Conservation (phyloP, 2,888 invertebrate species). For the Eupithecia subumbrata region DNA sequence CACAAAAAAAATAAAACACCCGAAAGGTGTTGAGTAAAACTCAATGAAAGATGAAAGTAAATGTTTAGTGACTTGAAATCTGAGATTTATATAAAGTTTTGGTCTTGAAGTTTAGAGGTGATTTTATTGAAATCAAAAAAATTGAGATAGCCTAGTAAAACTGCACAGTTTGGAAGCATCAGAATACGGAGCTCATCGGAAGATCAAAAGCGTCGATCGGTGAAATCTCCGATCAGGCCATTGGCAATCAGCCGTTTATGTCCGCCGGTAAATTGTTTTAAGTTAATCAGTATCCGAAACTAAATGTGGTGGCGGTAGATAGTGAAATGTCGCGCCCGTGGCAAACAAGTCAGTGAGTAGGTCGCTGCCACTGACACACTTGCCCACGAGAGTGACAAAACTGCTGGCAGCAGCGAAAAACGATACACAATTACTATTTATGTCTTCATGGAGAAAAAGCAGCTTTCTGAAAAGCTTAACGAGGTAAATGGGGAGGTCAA, state of each 20-base stretch:
- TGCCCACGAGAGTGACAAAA: slow-evolving; percentile 70
- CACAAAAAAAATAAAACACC: slow-evolving; percentile 26
- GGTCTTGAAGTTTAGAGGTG: background rate
- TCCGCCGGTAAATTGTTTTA: slow-evolving; percentile 10
- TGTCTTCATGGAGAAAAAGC: slow-evolving; percentile 40
- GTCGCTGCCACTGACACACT: slow-evolving; percentile 70
- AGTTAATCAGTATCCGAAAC: slow-evolving; percentile 46
- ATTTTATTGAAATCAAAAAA: background rate
- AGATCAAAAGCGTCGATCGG: background rate
- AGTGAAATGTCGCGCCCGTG: slow-evolving; percentile 68
- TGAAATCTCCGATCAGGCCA: background rate
- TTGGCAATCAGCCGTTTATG: background rate
- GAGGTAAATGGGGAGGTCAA: slow-evolving; percentile 24
- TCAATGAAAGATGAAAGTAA: slow-evolving; percentile 19
- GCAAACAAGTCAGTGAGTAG: slow-evolving; percentile 70
- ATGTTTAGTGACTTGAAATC: slow-evolving; percentile 10
- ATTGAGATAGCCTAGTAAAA: background rate
- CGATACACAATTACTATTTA: slow-evolving; percentile 50
- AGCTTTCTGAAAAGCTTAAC: slow-evolving; percentile 34
- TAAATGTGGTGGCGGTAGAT: slow-evolving; percentile 58
- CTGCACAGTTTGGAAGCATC: background rate
- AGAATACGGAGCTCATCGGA: background rate
- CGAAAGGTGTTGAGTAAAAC: slow-evolving; percentile 1
- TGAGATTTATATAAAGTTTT: background rate
- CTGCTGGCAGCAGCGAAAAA: slow-evolving; percentile 60